phyloP scores from a whole-genome alignment of 1,140 invertebrate species.

The Macrocentrus cingulum region DNA sequence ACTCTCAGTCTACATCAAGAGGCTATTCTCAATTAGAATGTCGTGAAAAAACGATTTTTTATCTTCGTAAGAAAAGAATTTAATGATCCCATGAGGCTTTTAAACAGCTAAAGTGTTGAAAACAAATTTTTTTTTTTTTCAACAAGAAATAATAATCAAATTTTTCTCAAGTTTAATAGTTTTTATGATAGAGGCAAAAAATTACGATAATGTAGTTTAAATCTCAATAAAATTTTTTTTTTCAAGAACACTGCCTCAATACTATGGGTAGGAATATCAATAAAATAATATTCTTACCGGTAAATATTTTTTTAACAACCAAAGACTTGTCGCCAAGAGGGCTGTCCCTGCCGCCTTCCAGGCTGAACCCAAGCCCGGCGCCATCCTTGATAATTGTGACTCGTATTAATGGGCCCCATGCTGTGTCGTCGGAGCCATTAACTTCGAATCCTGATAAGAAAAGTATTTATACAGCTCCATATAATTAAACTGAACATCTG shows the following conservation, averaged over 20 bases:
- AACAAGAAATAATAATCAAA: no score
- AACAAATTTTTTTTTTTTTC: no score
- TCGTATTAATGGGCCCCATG: conserved; percentile 53
- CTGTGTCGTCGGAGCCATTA: conserved; percentile 39
- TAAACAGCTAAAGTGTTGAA: no score
- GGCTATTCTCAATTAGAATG: no score
- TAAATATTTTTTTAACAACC: conserved; percentile 87
- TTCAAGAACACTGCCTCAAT: neutral
- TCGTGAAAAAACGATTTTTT: no score
- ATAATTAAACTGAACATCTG: neutral
- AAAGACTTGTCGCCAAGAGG: conserved; percentile 84
- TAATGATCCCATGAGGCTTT: no score
- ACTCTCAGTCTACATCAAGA: no score
- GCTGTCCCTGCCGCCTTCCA: conserved; percentile 89
- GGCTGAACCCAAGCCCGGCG: conserved; percentile 86
- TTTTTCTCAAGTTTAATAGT: no score
- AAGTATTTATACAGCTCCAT: neutral
- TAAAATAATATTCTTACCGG: conserved; percentile 65
- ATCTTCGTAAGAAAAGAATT: neutral
- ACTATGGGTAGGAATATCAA: conserved; percentile 14
- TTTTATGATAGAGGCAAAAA: no score
- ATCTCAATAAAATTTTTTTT: no score
- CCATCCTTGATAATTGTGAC: conserved; percentile 81
- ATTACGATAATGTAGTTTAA: no score
- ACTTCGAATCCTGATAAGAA: conserved; percentile 41